Evolutionary conservation across 2,113 vertebrate genomes (phyloP), one percentile per base, ranked within the genome.

Genomic region (Clinocottus analis): DNA sequence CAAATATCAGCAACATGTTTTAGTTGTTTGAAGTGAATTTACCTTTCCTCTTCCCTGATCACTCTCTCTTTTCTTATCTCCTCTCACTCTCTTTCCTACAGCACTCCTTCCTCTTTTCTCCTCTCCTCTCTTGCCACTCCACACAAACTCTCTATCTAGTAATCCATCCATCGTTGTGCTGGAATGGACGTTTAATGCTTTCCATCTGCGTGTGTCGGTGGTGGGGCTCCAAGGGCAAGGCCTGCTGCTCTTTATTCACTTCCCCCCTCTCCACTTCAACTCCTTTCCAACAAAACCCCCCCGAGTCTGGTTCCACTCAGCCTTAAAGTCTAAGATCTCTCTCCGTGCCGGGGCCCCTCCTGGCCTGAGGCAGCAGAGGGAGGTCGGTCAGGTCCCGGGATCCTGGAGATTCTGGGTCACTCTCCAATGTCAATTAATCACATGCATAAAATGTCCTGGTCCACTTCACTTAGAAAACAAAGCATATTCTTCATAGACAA

Each of bases 231-330:
- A 68, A 84, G 83, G 80, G 84, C 75, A 83, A 86, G 77, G 79
- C 77, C 76, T 87, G 88, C 80, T 86, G 77, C 90, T 90, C 89
- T 89, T 82, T 85, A 87, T 91, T 89, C 77, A 73, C 72, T 62
- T 75, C 77, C 60, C 60, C 84, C 71, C 14, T 66, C 85, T 89
- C 87, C 85, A 84, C 90, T 89, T 89, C 60, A 85, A 45, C 80
- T 77, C 79, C 72, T 87, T 83, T 88, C 84, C 87, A 87, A 85
- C 80, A 82, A 91, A 89, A 86, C 72, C 73, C 72, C 73, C 72
- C 53, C n/a, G 66, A 85, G 89, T 93, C 93, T 94, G 93, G 85
- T 93, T 94, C 89, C 93, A 94, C 93, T 95, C 92, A 93, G 85
- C 79, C 69, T 72, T 80, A 74, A 85, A 90, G 82, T 86, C 65